Conservation (phyloP, 2,797 vertebrate species). For the Picus viridis region DNA sequence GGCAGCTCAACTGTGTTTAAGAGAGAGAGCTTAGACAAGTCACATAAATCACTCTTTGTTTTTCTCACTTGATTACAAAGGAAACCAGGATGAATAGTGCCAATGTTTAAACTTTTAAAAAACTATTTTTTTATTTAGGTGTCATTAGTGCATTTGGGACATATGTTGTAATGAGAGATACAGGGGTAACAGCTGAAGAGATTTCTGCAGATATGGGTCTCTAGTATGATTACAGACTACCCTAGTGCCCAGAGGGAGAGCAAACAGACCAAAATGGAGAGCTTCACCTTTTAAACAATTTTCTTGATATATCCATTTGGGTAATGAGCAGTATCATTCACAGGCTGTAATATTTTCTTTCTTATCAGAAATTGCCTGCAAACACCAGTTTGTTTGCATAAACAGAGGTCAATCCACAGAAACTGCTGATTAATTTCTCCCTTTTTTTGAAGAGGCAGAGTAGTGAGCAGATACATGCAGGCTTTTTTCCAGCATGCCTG, state of each 20-base stretch:
- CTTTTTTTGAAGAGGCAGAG: background rate
- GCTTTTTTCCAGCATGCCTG: background rate
- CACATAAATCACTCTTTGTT: background rate
- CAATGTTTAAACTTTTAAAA: background rate
- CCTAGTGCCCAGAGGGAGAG: background rate
- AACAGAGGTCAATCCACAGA: background rate
- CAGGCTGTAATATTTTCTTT: background rate
- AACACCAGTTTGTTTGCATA: background rate
- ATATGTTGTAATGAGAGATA: background rate
- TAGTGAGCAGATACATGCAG: background rate
- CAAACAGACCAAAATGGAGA: background rate
- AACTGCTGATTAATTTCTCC: background rate
- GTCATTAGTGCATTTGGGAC: background rate
- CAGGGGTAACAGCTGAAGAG: background rate
- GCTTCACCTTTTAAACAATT: background rate
- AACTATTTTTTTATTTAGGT: background rate
- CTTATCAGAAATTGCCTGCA: background rate
- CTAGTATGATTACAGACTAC: background rate
- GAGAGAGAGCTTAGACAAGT: background rate
- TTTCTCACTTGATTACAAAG: background rate
- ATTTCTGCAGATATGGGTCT: background rate
- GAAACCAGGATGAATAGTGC: background rate
- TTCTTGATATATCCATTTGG: background rate
- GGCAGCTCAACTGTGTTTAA: background rate
- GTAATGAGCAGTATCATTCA: background rate